Percentiles rank a stretch among this genome's conserved stretches.
These are phyloP conservation scores for Heliangelus exortis DNA, from an alignment of 2,797 vertebrate genomes.

Conservation along the genomic window DNA sequence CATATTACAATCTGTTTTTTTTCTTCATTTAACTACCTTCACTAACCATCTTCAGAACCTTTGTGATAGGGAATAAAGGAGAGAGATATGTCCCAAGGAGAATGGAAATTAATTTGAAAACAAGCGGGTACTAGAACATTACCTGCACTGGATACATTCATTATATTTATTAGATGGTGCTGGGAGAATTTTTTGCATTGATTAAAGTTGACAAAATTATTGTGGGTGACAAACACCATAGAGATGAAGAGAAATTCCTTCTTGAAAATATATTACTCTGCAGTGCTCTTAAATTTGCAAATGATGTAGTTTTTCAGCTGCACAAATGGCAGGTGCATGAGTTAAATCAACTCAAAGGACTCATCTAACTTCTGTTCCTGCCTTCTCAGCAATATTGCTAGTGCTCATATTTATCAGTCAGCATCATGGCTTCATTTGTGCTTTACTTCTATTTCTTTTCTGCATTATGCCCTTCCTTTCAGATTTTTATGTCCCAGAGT, in stretches of 20 bases:
- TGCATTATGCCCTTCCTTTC: background rate
- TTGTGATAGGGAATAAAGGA: background rate
- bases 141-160: background rate
- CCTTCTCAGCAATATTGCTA: slow-evolving; percentile 15
- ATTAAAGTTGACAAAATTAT: background rate
- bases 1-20: background rate
- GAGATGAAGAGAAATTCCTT: background rate
- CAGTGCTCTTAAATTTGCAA: background rate
- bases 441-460: background rate
- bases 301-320: background rate
- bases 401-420: slow-evolving; percentile 25
- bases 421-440: background rate
- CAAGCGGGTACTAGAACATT: background rate
- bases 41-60: background rate
- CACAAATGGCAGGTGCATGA: background rate
- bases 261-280: slow-evolving; percentile 10
- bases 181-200: background rate
- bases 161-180: background rate
- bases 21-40: background rate
- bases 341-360: slow-evolving; percentile 15
- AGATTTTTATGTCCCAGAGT: background rate
- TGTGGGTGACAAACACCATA: background rate
- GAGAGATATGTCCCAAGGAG: background rate
- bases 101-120: background rate
- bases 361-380: background rate